phyloP scores from a whole-genome alignment of 2,797 vertebrate species.

The Hypotaenidia philippensis region DNA sequence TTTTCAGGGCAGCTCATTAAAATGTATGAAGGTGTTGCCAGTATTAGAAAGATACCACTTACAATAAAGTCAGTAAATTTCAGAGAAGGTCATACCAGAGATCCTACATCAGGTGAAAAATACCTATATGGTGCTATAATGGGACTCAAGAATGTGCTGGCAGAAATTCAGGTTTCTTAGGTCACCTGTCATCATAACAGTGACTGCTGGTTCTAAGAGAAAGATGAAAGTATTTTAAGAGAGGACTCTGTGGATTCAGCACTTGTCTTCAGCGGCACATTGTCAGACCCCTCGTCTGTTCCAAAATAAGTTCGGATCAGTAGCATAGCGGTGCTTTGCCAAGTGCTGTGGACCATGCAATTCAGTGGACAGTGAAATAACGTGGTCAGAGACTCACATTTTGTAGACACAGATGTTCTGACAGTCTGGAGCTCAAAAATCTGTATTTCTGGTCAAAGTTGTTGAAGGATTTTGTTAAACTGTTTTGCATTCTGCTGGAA shows the following conservation, averaged over 20 bases:
- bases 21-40: slow-evolving; percentile 54
- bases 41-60: slow-evolving; percentile 49
- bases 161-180: slow-evolving; percentile 43
- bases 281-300: neutral
- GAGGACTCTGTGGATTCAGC: neutral
- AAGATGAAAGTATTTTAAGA: neutral
- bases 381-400: neutral
- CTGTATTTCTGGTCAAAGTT: neutral
- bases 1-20: slow-evolving; percentile 62
- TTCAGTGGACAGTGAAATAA: neutral
- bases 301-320: neutral
- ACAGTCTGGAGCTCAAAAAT: neutral
- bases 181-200: slow-evolving; percentile 37
- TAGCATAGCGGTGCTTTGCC: neutral
- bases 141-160: slow-evolving; percentile 17
- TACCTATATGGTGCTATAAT: slow-evolving; percentile 6
- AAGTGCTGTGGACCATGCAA: neutral
- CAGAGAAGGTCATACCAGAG: slow-evolving; percentile 50
- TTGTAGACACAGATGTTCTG: neutral
- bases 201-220: slow-evolving; percentile 7
- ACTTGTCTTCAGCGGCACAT: slow-evolving; percentile 3
- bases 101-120: slow-evolving; percentile 31
- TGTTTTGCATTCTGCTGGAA: slow-evolving; percentile 14
- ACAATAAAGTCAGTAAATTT: slow-evolving; percentile 54
- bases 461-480: neutral